A percentile compares a stretch with the other conserved stretches of the same genome.
Conservation (phyloP, 2,113 vertebrate genomes). For the Chaenocephalus aceratus region DNA sequence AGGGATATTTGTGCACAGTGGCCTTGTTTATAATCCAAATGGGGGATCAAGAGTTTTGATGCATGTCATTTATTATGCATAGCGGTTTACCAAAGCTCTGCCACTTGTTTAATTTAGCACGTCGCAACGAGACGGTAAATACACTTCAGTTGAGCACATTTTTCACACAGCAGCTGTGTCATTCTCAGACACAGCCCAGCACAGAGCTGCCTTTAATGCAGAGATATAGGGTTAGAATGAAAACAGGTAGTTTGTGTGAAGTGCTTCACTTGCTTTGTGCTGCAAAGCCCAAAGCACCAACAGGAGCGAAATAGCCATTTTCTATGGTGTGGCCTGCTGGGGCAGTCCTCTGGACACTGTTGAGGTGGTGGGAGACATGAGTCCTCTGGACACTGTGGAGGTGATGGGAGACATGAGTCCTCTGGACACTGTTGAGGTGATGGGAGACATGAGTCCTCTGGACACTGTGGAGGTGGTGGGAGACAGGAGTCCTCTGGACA, state of each 20-base stretch:
- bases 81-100: constrained; percentile 14
- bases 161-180: constrained; percentile 33
- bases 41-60: constrained; percentile 11
- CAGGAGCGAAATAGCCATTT: no score
- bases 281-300: background rate
- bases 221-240: constrained; percentile 16
- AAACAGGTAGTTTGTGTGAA: constrained; percentile 33
- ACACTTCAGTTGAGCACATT: background rate
- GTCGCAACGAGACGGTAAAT: background rate
- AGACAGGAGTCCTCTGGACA: no score
- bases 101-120: background rate
- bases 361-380: no score
- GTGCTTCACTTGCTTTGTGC: constrained; percentile 39
- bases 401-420: no score
- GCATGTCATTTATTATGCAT: constrained; percentile 11
- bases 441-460: no score
- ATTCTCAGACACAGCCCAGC: constrained; percentile 22
- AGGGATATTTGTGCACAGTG: background rate
- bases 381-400: no score
- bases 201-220: constrained; percentile 26
- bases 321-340: no score
- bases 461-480: no score
- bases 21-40: constrained; percentile 23
- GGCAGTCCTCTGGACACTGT: no score
- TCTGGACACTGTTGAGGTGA: no score